Percentiles rank a stretch among this genome's conserved stretches.
Evolutionary conservation across 1,140 invertebrate genomes (phyloP).

Genomic region (Papilio helenus): DNA sequence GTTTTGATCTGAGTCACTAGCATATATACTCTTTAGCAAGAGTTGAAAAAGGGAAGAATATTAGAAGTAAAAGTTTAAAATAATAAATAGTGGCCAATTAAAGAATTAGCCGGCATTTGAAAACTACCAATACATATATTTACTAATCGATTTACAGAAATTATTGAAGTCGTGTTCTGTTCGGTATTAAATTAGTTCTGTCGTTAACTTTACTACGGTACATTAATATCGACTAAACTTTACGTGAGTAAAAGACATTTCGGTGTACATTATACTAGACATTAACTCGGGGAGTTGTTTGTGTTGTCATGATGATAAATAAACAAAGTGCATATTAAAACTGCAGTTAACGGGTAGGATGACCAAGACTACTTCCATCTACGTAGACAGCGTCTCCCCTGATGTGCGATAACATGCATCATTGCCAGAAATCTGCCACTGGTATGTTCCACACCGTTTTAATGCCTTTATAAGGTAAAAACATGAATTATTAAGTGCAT

Average conservation of each 20-base stretch:
- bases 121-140: neutral
- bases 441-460: neutral
- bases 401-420: conserved; percentile 17
- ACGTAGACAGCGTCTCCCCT: neutral
- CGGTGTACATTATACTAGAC: neutral
- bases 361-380: conserved; percentile 12
- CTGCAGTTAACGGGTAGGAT: conserved; percentile 10
- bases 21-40: too few species aligned
- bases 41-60: too few species aligned
- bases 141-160: neutral
- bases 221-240: neutral
- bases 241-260: conserved; percentile 21
- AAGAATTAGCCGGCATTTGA: neutral
- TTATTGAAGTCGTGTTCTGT: neutral
- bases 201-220: neutral
- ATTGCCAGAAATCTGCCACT: conserved; percentile 6
- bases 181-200: neutral
- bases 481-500: neutral
- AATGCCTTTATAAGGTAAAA: conserved; percentile 19
- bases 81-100: too few species aligned
- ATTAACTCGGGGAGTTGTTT: neutral
- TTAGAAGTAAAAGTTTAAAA: too few species aligned
- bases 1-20: too few species aligned
- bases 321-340: neutral
- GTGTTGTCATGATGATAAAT: conserved; percentile 19